phyloP scores from a whole-genome alignment of 2,888 invertebrate genomes.

The Chromoteleia sp. region DNA sequence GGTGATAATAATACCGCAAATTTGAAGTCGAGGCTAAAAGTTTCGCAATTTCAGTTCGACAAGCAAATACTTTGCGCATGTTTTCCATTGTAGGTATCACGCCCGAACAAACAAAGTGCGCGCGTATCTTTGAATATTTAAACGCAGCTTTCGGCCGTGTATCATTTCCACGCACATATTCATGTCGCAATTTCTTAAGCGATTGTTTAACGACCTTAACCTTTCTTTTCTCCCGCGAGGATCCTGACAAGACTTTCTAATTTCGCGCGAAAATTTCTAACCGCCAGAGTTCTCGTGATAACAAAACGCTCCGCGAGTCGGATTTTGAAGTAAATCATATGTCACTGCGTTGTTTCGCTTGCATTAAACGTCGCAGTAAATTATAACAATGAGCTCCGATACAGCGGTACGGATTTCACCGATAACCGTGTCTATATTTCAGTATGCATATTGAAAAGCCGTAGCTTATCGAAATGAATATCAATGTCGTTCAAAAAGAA shows the following conservation, averaged over 20 bases:
- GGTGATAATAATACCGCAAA: no score
- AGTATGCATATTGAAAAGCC: conserved; percentile 14
- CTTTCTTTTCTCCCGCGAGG: conserved; percentile 69
- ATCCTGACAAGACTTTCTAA: conserved; percentile 71
- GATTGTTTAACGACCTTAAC: conserved; percentile 75
- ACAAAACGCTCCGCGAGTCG: conserved; percentile 39
- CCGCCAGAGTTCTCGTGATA: conserved; percentile 62
- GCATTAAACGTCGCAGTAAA: conserved; percentile 58
- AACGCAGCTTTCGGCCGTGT: conserved; percentile 48
- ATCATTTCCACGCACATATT: conserved; percentile 53
- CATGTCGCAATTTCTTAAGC: conserved; percentile 57
- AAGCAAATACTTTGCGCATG: neutral
- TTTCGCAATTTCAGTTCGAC: conserved; percentile 2
- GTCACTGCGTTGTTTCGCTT: conserved; percentile 51
- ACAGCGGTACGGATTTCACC: conserved; percentile 41
- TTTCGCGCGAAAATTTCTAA: conserved; percentile 66
- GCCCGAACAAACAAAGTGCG: conserved; percentile 32
- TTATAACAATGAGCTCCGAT: conserved; percentile 35
- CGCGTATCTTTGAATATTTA: conserved; percentile 35
- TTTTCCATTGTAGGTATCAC: conserved; percentile 37
- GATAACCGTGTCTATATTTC: conserved; percentile 36
- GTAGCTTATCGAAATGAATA: conserved; percentile 21
- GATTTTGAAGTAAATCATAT: conserved; percentile 62
- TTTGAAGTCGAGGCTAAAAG: neutral
- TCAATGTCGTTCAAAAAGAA: conserved; percentile 8